These are phyloP conservation scores for Lepidonotus clava DNA, from an alignment of 2,888 invertebrate genomes.

Conservation along the genomic window DNA sequence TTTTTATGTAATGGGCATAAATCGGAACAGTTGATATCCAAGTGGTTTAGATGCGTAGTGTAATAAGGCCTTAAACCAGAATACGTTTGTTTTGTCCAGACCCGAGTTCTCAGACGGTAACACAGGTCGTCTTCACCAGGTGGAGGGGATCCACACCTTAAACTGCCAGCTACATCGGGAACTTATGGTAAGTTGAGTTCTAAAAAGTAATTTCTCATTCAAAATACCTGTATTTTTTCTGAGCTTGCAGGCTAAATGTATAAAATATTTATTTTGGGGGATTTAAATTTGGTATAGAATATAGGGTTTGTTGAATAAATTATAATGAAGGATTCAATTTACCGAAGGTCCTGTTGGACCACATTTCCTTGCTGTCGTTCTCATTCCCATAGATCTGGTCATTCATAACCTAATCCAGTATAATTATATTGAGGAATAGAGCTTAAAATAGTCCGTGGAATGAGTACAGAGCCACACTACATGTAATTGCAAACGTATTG, in stretches of 20 bases:
- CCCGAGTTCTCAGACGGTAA: background rate
- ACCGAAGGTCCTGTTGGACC: background rate
- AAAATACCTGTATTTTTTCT: background rate
- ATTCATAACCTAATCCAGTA: background rate
- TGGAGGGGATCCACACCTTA: background rate
- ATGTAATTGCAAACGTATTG: background rate
- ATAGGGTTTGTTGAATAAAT: background rate
- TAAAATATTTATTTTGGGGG: background rate
- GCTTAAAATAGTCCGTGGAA: too few relatives aligned
- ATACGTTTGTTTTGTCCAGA: background rate
- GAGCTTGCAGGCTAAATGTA: background rate
- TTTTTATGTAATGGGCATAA: background rate
- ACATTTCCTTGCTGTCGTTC: background rate
- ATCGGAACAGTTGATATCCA: background rate
- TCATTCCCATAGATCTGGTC: background rate
- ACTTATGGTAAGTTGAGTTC: background rate
- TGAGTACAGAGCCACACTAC: too few relatives aligned
- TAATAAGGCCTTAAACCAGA: background rate
- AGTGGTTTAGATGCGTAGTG: background rate
- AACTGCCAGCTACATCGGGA: background rate
- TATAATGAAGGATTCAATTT: background rate
- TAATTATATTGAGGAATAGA: background rate
- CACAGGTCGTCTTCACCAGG: slow-evolving; percentile 7
- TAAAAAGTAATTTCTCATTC: background rate
- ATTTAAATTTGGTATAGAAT: background rate